Evolutionary conservation across 2,797 vertebrate genomes (phyloP).

Genomic region (Catostomus latipinnis): DNA sequence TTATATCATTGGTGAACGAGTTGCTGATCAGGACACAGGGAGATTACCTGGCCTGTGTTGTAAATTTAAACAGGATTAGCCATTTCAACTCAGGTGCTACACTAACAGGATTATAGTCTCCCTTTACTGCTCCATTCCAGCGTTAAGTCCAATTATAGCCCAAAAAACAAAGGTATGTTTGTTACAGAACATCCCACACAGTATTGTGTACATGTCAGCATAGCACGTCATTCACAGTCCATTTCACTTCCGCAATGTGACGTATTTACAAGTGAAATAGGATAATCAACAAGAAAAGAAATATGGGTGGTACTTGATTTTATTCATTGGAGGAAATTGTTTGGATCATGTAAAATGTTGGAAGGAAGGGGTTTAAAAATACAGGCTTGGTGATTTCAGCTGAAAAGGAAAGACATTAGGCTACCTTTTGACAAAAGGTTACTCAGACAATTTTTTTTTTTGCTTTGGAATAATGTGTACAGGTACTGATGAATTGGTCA

Average conservation of each 20-base stretch:
- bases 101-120: conserved; percentile 74
- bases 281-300: neutral
- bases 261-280: neutral
- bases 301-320: neutral
- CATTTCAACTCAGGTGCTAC: conserved; percentile 72
- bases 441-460: neutral
- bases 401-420: neutral
- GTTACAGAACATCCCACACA: neutral
- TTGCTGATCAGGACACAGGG: conserved; percentile 62
- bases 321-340: neutral
- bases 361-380: neutral
- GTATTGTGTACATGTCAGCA: conserved; percentile 1
- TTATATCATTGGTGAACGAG: conserved; percentile 23
- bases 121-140: conserved; percentile 60
- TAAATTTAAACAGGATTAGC: conserved; percentile 73
- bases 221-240: neutral
- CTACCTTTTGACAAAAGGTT: neutral
- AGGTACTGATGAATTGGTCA: neutral
- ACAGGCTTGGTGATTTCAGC: neutral
- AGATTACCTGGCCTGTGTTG: conserved; percentile 67
- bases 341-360: neutral
- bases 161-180: conserved; percentile 65
- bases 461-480: neutral
- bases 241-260: neutral
- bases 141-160: conserved; percentile 62